These are phyloP conservation scores for Diarsia brunnea DNA, from an alignment of 2,888 invertebrate species.

Conservation along the genomic window DNA sequence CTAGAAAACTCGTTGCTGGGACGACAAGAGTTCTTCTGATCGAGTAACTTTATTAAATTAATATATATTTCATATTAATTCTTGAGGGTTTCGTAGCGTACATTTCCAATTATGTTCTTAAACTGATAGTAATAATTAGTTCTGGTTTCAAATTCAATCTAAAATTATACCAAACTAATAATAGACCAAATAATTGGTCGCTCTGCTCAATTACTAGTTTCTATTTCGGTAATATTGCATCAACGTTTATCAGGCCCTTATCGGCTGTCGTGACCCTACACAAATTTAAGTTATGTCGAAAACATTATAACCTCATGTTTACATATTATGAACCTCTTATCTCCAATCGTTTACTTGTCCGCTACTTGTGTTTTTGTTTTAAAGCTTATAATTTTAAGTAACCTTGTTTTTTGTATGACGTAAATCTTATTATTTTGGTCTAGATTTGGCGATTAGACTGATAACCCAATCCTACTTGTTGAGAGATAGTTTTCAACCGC, in stretches of 20 bases:
- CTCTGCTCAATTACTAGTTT: slow-evolving; percentile 49
- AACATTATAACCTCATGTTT: slow-evolving; percentile 54
- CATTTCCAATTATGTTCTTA: neutral
- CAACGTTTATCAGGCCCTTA: slow-evolving; percentile 68
- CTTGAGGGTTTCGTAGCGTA: neutral
- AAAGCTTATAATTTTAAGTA: neutral
- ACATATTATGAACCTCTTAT: slow-evolving; percentile 57
- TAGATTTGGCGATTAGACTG: neutral
- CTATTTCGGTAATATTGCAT: slow-evolving; percentile 67
- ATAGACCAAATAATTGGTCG: slow-evolving; percentile 41
- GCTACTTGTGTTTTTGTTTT: slow-evolving; percentile 2
- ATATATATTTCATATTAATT: too few relatives aligned
- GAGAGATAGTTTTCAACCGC: too few relatives aligned
- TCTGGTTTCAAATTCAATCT: slow-evolving; percentile 39
- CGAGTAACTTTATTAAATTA: slow-evolving; percentile 7
- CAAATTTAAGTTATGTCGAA: slow-evolving; percentile 54
- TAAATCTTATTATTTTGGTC: neutral
- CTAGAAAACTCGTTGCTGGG: neutral
- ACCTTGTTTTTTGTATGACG: neutral
- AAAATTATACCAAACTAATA: slow-evolving; percentile 29
- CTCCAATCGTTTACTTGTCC: slow-evolving; percentile 35
- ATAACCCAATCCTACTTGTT: neutral
- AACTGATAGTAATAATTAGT: slow-evolving; percentile 38
- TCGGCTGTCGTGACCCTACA: slow-evolving; percentile 70
- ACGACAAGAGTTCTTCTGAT: neutral